Conservation (phyloP, 30 jellyfish, hydroid and myxozoan species). For the Hydractinia symbiolongicarpus region DNA sequence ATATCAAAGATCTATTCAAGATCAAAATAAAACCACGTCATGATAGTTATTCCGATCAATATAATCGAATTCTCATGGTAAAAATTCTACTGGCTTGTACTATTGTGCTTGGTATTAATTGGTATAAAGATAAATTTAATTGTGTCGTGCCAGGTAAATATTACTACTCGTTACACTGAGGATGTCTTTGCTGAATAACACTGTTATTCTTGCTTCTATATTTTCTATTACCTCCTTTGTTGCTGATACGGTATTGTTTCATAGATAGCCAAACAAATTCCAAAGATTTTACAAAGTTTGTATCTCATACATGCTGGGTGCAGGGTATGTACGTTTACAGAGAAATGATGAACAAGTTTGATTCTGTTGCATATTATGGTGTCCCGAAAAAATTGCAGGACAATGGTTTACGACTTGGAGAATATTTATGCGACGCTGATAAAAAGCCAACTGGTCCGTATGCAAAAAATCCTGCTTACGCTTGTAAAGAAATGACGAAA, state of each 20-base stretch:
- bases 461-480: neutral
- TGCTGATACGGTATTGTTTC: no score
- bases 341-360: neutral
- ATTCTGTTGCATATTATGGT: neutral
- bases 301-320: conserved; percentile 3
- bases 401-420: neutral
- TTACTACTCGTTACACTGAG: no score
- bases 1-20: conserved; percentile 23
- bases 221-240: no score
- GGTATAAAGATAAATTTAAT: conserved; percentile 28
- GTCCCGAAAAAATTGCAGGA: neutral
- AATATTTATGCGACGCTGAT: neutral
- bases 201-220: no score
- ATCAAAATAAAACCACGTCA: conserved; percentile 26
- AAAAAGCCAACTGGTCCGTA: no score
- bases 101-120: conserved; percentile 23
- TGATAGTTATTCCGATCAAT: conserved; percentile 27
- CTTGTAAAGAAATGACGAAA: neutral
- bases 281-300: neutral
- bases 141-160: conserved; percentile 34
- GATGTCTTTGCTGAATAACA: no score
- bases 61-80: conserved; percentile 39
- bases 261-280: neutral
- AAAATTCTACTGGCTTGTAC: conserved; percentile 28
- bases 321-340: conserved; percentile 9